phyloP scores from a whole-genome alignment of 2,113 vertebrate species.

The Amazona vittata region DNA sequence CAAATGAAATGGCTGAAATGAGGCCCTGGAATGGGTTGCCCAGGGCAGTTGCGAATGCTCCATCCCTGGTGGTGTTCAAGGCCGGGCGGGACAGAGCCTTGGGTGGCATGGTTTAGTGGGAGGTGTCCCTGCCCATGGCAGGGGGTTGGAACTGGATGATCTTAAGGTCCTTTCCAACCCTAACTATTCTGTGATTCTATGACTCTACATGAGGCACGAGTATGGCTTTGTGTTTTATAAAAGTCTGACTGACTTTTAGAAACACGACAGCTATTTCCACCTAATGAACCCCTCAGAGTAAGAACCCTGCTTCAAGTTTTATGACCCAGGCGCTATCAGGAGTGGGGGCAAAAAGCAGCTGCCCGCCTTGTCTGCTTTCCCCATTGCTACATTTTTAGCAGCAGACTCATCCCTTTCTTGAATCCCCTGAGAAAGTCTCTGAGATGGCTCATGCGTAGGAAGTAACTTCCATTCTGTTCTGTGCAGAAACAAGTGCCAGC shows the following conservation, averaged over 20 bases:
- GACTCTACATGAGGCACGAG: neutral
- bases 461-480: neutral
- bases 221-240: neutral
- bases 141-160: too few relatives aligned
- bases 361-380: neutral
- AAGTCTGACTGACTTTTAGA: neutral
- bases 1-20: neutral
- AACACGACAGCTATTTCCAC: neutral
- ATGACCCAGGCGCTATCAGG: neutral
- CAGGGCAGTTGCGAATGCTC: too few relatives aligned
- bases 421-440: neutral
- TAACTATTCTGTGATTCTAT: too few relatives aligned
- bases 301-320: neutral
- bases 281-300: neutral
- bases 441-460: neutral
- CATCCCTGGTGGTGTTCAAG: too few relatives aligned
- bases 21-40: neutral
- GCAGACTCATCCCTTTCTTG: neutral
- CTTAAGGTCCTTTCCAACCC: too few relatives aligned
- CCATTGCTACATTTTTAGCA: neutral
- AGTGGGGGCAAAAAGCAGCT: neutral
- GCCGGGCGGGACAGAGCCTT: too few relatives aligned
- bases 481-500: neutral
- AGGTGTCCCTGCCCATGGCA: too few relatives aligned
- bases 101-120: too few relatives aligned